These are phyloP conservation scores for Oegoconia quadripuncta DNA, from an alignment of 2,888 invertebrate genomes.

Conservation along the genomic window DNA sequence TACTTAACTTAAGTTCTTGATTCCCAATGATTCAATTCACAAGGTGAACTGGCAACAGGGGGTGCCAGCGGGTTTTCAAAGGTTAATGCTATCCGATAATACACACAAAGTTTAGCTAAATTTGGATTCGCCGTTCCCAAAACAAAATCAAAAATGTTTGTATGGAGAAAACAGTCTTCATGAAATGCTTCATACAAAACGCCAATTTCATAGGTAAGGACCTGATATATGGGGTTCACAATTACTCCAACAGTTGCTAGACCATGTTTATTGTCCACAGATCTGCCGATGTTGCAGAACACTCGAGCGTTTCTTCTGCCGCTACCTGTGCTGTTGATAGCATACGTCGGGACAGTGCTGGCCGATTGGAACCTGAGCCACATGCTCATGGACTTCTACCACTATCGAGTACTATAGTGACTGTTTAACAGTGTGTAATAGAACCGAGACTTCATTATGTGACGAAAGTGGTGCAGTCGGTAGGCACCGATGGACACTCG, in stretches of 20 bases:
- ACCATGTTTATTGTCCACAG: constrained; percentile 67
- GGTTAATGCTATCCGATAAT: too few species aligned
- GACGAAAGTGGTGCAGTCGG: too few species aligned
- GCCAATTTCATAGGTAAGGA: not conserved
- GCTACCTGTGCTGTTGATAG: constrained; percentile 86
- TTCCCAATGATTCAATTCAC: too few species aligned
- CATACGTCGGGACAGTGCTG: constrained; percentile 88
- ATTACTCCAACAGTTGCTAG: not conserved
- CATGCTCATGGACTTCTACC: constrained; percentile 90
- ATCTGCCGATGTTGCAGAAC: constrained; percentile 91
- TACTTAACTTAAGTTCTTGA: not conserved
- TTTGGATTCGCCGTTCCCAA: too few species aligned
- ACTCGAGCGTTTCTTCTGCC: constrained; percentile 92
- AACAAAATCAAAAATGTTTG: too few species aligned
- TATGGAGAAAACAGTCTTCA: too few species aligned
- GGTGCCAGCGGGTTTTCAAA: too few species aligned
- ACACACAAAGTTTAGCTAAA: too few species aligned
- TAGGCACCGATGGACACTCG: too few species aligned
- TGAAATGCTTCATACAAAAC: too few species aligned
- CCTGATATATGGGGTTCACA: not conserved
- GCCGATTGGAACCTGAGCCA: constrained; percentile 91
- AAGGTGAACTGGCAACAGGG: too few species aligned
- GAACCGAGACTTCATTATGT: not conserved
- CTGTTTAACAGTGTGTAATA: not conserved
- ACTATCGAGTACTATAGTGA: constrained; percentile 84